Percentiles rank a stretch among this genome's conserved stretches.
These are phyloP conservation scores for Stenodema calcarata DNA, from an alignment of 2,888 invertebrate genomes.

Conservation along the genomic window DNA sequence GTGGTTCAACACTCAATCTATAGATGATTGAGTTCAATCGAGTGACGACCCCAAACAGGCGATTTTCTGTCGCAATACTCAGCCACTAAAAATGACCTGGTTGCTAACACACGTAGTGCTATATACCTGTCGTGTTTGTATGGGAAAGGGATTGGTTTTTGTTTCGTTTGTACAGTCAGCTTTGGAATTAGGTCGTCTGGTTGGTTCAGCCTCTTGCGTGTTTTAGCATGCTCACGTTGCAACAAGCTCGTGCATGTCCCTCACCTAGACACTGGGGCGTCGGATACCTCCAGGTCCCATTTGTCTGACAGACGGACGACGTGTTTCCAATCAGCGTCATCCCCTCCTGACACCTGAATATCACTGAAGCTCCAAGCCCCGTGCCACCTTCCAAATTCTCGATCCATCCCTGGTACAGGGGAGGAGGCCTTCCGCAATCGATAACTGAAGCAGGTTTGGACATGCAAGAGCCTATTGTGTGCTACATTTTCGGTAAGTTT, in stretches of 20 bases:
- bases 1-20: too few relatives aligned
- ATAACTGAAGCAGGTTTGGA: conserved; percentile 70
- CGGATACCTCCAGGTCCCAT: conserved; percentile 94
- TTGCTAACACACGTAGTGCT: too few relatives aligned
- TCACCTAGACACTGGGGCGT: conserved; percentile 88
- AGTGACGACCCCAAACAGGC: too few relatives aligned
- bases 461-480: conserved; percentile 7
- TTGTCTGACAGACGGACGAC: conserved; percentile 90
- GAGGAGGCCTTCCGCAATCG: conserved; percentile 93
- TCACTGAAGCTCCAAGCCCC: conserved; percentile 88
- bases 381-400: conserved; percentile 90
- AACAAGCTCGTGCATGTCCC: conserved; percentile 52
- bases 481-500: not conserved
- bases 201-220: too few relatives aligned
- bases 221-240: not conserved
- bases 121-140: too few relatives aligned
- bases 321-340: conserved; percentile 89
- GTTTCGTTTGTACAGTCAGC: too few relatives aligned
- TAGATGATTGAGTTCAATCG: too few relatives aligned
- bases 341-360: conserved; percentile 90
- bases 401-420: conserved; percentile 94
- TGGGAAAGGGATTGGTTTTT: too few relatives aligned
- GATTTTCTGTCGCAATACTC: too few relatives aligned
- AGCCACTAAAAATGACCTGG: too few relatives aligned
- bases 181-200: too few relatives aligned